Evolutionary conservation across 2,797 vertebrate species (phyloP).

Genomic region (Gila robusta): DNA sequence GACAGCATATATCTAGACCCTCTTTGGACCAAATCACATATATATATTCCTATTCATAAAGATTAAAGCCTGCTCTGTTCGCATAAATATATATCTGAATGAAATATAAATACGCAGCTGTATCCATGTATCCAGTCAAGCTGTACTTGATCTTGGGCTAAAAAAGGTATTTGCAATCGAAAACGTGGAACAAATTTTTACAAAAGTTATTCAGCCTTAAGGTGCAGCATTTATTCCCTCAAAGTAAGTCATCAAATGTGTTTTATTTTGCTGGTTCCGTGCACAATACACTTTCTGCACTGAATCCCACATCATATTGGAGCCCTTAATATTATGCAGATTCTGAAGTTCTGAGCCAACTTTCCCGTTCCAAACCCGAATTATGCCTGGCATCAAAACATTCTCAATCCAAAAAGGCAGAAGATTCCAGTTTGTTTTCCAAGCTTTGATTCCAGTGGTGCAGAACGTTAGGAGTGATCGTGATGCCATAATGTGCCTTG

Average conservation of each 20-base stretch:
- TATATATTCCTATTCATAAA: constrained; percentile 12
- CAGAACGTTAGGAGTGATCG: constrained; percentile 1
- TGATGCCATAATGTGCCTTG: constrained; percentile 30
- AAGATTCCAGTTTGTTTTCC: constrained; percentile 23
- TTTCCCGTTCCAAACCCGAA: constrained; percentile 5
- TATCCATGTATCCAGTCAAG: too few relatives aligned
- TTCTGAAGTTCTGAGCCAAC: constrained; percentile 10
- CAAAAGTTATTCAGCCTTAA: background rate
- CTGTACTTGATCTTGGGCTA: background rate
- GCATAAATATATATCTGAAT: constrained; percentile 7
- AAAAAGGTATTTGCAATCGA: constrained; percentile 18
- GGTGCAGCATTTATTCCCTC: background rate
- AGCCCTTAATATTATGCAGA: constrained; percentile 1
- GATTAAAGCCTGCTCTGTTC: constrained; percentile 4
- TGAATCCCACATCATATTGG: constrained; percentile 9
- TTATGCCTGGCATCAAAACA: constrained; percentile 18
- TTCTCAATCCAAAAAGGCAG: constrained; percentile 16
- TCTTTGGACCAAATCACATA: background rate
- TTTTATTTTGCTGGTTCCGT: background rate
- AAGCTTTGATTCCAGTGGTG: constrained; percentile 31
- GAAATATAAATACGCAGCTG: constrained; percentile 4
- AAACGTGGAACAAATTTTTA: background rate
- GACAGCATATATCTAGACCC: background rate
- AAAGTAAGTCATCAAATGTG: background rate
- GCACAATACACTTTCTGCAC: background rate